phyloP scores from a whole-genome alignment of 2,113 vertebrate species.

The Cisticola juncidis region DNA sequence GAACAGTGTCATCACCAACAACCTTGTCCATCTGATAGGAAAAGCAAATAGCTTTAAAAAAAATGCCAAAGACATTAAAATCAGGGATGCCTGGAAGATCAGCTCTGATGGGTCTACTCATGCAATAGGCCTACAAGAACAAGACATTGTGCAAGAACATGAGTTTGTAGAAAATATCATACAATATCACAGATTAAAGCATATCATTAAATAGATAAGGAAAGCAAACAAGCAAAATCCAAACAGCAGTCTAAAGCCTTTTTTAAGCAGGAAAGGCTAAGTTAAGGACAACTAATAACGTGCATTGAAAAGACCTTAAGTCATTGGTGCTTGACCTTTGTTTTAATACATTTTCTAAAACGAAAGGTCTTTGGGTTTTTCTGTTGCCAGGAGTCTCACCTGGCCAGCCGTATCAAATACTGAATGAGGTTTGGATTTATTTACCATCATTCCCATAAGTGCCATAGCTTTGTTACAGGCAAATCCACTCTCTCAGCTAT shows the following conservation, averaged over 20 bases:
- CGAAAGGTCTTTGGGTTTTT: neutral
- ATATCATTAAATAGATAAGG: neutral
- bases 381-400: neutral
- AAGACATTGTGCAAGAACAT: rapidly evolving
- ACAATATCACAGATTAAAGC: neutral
- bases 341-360: neutral
- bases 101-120: neutral
- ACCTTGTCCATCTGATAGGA: neutral
- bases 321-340: rapidly evolving
- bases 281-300: neutral
- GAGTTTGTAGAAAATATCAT: rapidly evolving
- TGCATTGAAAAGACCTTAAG: neutral
- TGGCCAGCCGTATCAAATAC: neutral
- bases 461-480: neutral
- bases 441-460: neutral
- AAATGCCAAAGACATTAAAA: neutral
- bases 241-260: neutral
- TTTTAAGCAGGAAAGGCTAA: neutral
- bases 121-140: neutral
- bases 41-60: neutral
- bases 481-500: neutral
- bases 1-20: neutral
- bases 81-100: neutral
- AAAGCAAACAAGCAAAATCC: neutral
- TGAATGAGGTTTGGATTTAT: neutral